Conservation (phyloP, 1,140 invertebrate genomes). For the Caerostris extrusa region DNA sequence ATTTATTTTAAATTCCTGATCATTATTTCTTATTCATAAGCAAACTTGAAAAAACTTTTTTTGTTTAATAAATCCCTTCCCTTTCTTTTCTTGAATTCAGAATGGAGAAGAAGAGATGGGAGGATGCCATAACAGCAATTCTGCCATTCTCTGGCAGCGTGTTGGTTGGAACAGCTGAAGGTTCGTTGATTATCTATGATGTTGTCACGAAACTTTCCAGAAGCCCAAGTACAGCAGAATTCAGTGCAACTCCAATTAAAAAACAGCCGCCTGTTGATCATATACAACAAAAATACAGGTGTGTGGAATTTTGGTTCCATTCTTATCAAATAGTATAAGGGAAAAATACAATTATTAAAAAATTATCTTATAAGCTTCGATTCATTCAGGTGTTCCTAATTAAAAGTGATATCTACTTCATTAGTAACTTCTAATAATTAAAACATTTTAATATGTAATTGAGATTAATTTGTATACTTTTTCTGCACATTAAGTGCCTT, state of each 20-base stretch:
- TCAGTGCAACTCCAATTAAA: slow-evolving; percentile 9
- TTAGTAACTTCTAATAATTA: no score
- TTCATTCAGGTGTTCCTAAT: no score
- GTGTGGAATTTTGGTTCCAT: not conserved
- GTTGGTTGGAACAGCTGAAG: slow-evolving; percentile 84
- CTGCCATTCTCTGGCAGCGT: slow-evolving; percentile 81
- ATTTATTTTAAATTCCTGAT: no score
- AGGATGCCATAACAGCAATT: slow-evolving; percentile 81
- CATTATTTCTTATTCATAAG: no score
- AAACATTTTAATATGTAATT: no score
- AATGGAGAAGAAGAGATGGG: slow-evolving; percentile 81
- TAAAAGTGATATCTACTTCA: no score
- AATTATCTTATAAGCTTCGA: no score
- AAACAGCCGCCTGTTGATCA: slow-evolving; percentile 52
- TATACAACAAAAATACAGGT: slow-evolving; percentile 75
- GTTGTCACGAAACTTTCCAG: slow-evolving; percentile 66
- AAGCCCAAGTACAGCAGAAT: slow-evolving; percentile 66
- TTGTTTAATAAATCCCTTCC: not conserved
- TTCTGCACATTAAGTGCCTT: no score
- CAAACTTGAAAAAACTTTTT: no score
- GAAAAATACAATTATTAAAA: no score
- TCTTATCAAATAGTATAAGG: no score
- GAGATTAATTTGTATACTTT: no score
- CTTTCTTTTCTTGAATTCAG: not conserved
- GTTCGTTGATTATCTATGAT: slow-evolving; percentile 81